phyloP scores from a whole-genome alignment of 2,113 vertebrate genomes.

The Orientallactaga bullata region DNA sequence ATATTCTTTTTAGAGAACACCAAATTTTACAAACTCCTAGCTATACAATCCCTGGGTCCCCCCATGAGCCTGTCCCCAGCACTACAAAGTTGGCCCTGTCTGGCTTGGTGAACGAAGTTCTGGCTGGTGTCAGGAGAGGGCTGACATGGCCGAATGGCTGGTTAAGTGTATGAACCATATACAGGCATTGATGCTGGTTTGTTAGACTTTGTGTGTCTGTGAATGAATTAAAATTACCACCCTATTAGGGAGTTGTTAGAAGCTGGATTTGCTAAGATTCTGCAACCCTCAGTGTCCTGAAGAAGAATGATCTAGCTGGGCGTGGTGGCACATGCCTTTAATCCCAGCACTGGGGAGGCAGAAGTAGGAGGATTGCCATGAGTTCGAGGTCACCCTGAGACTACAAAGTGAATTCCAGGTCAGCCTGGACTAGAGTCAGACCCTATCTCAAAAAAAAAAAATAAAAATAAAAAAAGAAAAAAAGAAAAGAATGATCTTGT shows the following conservation, averaged over 20 bases:
- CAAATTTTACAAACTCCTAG: background rate
- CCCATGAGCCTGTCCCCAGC: background rate
- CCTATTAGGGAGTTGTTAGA: background rate
- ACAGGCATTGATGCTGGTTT: background rate
- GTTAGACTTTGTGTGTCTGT: background rate
- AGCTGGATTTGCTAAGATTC: background rate
- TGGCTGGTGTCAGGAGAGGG: background rate
- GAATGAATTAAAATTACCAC: background rate
- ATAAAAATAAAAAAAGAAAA: too few species aligned
- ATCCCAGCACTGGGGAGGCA: too few species aligned
- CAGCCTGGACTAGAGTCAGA: too few species aligned
- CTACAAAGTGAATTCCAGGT: too few species aligned
- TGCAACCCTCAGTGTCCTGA: background rate
- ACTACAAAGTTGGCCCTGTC: background rate
- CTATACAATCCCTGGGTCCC: too few species aligned
- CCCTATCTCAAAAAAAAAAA: too few species aligned
- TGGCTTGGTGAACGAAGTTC: background rate
- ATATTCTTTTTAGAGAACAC: background rate
- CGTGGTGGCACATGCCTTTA: too few species aligned
- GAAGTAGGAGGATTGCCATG: too few species aligned
- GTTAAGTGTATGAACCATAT: background rate
- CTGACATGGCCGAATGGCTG: background rate
- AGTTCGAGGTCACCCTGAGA: too few species aligned
- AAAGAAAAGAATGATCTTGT: background rate
- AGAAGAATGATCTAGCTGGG: background rate